Evolutionary conservation across 2,888 invertebrate genomes (phyloP).

Genomic region (Phanerotoma sp.): DNA sequence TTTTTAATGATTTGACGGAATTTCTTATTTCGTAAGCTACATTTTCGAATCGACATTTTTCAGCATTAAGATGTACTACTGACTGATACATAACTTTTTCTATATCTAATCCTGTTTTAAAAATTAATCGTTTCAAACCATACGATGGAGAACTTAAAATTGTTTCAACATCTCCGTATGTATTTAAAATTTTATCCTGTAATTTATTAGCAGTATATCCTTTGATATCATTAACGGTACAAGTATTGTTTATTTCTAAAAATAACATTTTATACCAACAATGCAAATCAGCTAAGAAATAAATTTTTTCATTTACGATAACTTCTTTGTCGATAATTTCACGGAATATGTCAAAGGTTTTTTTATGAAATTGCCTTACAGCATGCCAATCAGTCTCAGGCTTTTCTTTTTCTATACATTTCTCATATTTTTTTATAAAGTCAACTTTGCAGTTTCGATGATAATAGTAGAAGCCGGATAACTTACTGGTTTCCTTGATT

Average conservation of each 20-base stretch:
- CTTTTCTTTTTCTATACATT: too few species aligned
- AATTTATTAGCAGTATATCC: not conserved
- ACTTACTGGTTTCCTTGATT: too few species aligned
- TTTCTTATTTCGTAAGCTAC: not conserved
- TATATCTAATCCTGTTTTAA: not conserved
- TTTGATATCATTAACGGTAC: not conserved
- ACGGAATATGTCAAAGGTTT: not conserved
- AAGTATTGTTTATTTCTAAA: not conserved
- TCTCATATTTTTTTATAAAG: too few species aligned
- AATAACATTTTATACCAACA: not conserved
- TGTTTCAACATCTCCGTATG: not conserved
- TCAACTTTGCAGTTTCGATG: too few species aligned
- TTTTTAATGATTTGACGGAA: not conserved
- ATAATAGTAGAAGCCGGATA: too few species aligned
- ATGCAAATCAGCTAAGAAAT: not conserved
- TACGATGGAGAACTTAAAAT: not conserved
- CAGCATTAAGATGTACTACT: not conserved
- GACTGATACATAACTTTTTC: not conserved
- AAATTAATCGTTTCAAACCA: not conserved
- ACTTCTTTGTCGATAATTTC: not conserved
- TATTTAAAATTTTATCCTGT: not conserved
- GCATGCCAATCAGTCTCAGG: too few species aligned
- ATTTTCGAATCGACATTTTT: not conserved
- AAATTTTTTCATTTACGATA: not conserved
- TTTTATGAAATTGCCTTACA: too few species aligned